phyloP scores from a whole-genome alignment of 2,797 vertebrate genomes.

The Numenius phaeopus region DNA sequence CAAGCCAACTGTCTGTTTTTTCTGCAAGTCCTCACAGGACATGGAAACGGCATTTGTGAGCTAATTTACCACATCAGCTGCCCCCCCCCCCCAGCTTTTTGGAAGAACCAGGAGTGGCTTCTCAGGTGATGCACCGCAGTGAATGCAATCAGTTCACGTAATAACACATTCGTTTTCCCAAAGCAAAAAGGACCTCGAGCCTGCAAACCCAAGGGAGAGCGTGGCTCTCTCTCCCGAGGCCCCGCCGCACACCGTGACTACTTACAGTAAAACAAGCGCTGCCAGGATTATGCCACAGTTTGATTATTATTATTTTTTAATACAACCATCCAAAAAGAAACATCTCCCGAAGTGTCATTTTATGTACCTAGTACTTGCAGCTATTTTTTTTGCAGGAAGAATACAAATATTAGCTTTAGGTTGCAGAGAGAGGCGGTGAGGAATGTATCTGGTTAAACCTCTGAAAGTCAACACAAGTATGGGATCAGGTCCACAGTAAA shows the following conservation, averaged over 20 bases:
- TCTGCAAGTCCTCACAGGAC: slow-evolving; percentile 25
- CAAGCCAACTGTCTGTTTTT: slow-evolving; percentile 22
- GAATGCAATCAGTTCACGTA: slow-evolving; percentile 7
- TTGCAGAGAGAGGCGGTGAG: not conserved
- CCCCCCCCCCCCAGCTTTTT: not conserved
- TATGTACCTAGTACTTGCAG: not conserved
- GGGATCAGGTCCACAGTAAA: slow-evolving; percentile 56
- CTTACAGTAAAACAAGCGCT: not conserved
- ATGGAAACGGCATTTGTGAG: not conserved
- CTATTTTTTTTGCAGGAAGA: not conserved
- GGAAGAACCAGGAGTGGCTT: not conserved
- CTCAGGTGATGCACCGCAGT: not conserved
- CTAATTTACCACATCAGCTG: not conserved
- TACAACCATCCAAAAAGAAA: not conserved
- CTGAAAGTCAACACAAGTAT: slow-evolving; percentile 52
- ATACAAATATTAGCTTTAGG: not conserved
- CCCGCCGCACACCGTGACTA: not conserved
- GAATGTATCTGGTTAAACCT: slow-evolving; percentile 20
- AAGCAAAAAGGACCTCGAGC: not conserved
- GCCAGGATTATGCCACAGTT: not conserved
- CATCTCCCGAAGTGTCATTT: not conserved
- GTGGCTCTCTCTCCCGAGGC: fast-evolving
- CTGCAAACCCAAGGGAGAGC: not conserved
- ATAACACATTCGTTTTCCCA: slow-evolving; percentile 9
- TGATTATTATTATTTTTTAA: not conserved